Evolutionary conservation across 2,797 vertebrate species (phyloP), one percentile per base, ranked within the genome.

Genomic region (Valencia hispanica): DNA sequence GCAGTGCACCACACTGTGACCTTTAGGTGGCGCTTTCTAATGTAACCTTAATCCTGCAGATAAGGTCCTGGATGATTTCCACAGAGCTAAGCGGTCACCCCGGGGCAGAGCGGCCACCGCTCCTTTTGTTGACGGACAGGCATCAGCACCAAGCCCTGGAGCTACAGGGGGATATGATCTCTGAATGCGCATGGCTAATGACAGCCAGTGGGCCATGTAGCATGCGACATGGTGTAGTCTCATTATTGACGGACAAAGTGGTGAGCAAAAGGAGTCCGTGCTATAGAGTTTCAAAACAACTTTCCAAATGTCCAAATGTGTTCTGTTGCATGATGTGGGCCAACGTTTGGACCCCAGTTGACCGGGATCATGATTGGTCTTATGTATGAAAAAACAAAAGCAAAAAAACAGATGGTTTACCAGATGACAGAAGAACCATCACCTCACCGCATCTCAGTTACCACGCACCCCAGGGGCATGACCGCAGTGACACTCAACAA

Each of bases 271-370:
- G 45, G 77, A 81, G 82, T 70, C 78, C 61, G 25, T 73, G 70
- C 84, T 92, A n/a, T n/a, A 85, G 87, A 69, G 88, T 92, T 92
- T 92, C 90, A 90, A 89, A 92, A 92, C 88, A 92, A 83, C 84
- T 61, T 20, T 45, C 22, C 22, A 72, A 55, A 39, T 83, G 79
- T 75, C 71, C 50, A 39, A 30, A 63, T n/a, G 36, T 14, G 27
- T 53, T n/a, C 32, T 0, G 61, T 34, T 22, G 15, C 17, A 14
- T 68, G 0, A 73, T 22, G 61, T n/a, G 8, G 39, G 68, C 47
- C 11, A 45, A 65, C 8, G 41, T 43, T 66, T n/a, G 15, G 48
- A 70, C 73, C 75, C 73, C 79, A 71, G 57, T 57, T 78, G 70
- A 50, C 70, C 43, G 4, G 18, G 4, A 47, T 45, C 50, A 47